Evolutionary conservation across 2,888 invertebrate species (phyloP), one percentile per base, ranked within the genome.

Genomic region (Tinea pellionella): DNA sequence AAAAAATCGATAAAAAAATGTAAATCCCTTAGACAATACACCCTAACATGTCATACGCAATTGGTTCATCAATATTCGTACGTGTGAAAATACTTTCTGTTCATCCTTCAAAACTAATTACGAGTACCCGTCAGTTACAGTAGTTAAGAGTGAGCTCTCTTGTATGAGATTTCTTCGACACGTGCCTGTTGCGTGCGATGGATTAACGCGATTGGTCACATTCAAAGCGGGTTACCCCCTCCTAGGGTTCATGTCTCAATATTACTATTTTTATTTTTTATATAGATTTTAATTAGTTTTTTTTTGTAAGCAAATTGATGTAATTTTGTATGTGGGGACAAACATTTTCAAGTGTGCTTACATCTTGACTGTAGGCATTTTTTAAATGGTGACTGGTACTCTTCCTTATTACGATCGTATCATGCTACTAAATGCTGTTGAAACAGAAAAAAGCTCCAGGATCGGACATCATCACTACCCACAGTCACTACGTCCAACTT

Each of bases 201-300:
- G 80, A 77, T 80, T 73, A 78, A 60, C 65, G 66, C 74, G 73
- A 76, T 75, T 71, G 72, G 72, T 72, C 72, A 65, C 73, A 66
- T 66, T 65, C 64, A 63, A 61, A 61, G 24, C 58, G 62, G 60
- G 63, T 62, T 64, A 60, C 64, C 64, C 66, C 66, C 29, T 3
- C 47, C 19, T 3, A 12, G 11, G 53, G 51, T 63, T 67, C 71
- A 78, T 71, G 72, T 72, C 80, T 79, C 77, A 73, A 81, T 82
- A 73, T 69, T 16, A 47, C 47, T 9, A 8, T 47, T 47, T 47
- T 8, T 37, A 37, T 37, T 2, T 37, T 24, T 37, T 37, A 37
- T 6, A 12, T 37, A 37, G 6, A 30, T 30, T 30, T 30, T 30
- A 7, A 30, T 30, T 30, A n/a, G n/a, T n/a, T n/a, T n/a, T n/a